Base-by-base conservation (phyloP, 2,113 vertebrate genomes). In the Brachyistius frenatus region DNA sequence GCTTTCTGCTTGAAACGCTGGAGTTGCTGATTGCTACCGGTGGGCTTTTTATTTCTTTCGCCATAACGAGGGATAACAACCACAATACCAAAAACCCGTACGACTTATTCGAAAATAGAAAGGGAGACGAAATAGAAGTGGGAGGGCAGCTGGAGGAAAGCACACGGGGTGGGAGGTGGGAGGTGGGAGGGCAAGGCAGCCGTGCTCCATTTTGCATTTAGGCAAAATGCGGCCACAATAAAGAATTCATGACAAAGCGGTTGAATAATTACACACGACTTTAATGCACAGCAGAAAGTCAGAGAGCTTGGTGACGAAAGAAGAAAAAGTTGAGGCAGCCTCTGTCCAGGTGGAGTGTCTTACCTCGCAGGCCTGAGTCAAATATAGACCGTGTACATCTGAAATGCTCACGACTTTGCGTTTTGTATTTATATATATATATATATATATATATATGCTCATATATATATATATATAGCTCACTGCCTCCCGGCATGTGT, bases 201-300 rank as follows among this genome's bases (percentile, higher is more conserved):
- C 33, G 4, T 68, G 74, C 80, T 89, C 74, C 79, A 80, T 76
- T 76, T 82, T 90, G 83, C 84, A 86, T 92, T 92, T 83, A 39
- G 81, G 82, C 80, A 88, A 91, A 91, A 88, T 30, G 78, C 66
- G 33, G 64, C 81, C 79, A 78, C 44, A 31, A 93, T 94, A 90
- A 94, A 95, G 87, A 92, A 94, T 93, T 93, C 65, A 94, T 94
- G 91, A 88, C 70, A 85, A 89, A 84, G 87, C 82, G 89, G 79
- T 80, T 90, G 89, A 93, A 94, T 92, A 94, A 93, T 93, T 93
- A 86, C 89, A 86, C 63, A 75, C 5, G 23, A 87, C 47, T 80
- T 23, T 87, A 86, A 90, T 82, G 86, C 76, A 85, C 76, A 86
- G 85, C 60, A 41, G 78, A 73, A 79, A 82, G 63, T 85, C 55